Conservation (phyloP, 2,113 vertebrate genomes). For the Terrapene triunguis region DNA sequence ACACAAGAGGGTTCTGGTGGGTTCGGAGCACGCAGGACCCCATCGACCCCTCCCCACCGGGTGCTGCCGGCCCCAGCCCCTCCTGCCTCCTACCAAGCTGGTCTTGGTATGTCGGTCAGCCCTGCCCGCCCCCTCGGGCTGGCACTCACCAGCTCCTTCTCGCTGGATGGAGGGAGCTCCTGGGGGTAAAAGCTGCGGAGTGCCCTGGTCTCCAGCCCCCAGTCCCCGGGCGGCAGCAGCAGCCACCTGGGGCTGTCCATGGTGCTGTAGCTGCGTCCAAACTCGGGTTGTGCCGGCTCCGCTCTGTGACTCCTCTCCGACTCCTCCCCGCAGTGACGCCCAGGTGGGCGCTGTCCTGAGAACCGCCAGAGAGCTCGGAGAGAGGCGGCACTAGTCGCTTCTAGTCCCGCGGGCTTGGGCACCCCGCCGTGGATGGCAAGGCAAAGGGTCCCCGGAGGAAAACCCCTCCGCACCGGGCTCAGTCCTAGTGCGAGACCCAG, state of each 20-base stretch:
- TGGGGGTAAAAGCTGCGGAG: slow-evolving; percentile 85
- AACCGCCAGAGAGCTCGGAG: not conserved
- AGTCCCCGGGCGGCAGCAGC: slow-evolving; percentile 60
- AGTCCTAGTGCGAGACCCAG: too few relatives aligned
- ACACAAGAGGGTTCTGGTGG: not conserved
- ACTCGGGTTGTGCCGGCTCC: not conserved
- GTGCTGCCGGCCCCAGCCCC: not conserved
- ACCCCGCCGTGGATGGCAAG: too few relatives aligned
- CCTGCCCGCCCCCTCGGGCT: not conserved
- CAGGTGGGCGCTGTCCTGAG: not conserved
- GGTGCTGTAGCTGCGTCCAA: slow-evolving; percentile 48
- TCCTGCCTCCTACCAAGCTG: not conserved
- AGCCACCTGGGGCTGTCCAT: slow-evolving; percentile 81
- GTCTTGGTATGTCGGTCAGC: too few relatives aligned
- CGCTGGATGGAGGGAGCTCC: slow-evolving; percentile 82
- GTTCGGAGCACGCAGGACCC: not conserved
- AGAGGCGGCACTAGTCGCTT: not conserved
- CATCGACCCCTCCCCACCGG: not conserved
- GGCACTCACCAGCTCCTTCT: slow-evolving; percentile 84
- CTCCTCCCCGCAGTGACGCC: slow-evolving; percentile 16
- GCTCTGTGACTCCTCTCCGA: not conserved
- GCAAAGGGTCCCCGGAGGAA: too few relatives aligned
- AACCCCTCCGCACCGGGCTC: too few relatives aligned
- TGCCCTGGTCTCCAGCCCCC: slow-evolving; percentile 81
- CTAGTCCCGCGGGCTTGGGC: too few relatives aligned